A percentile compares a stretch with the other conserved stretches of the same genome.
Evolutionary conservation across 2,888 invertebrate genomes (phyloP).

Genomic region (Cryptus viduatorius): DNA sequence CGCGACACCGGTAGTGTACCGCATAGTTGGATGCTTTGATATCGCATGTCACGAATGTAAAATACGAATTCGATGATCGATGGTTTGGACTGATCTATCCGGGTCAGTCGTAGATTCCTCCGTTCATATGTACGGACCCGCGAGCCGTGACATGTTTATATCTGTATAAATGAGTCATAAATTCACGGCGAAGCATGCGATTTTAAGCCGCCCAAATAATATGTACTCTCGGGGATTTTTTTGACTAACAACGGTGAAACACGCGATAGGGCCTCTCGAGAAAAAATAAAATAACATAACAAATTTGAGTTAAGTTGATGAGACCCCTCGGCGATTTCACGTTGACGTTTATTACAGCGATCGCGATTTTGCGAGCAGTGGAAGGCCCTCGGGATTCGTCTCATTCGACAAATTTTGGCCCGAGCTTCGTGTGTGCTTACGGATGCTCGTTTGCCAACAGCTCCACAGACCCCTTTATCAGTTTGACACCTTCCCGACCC

Average conservation of each 20-base stretch:
- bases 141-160: conserved; percentile 43
- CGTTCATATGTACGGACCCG: conserved; percentile 35
- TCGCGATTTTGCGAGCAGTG: background rate
- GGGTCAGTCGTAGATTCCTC: conserved; percentile 39
- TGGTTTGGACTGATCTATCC: conserved; percentile 52
- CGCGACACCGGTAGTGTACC: conserved; percentile 44
- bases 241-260: conserved; percentile 50
- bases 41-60: conserved; percentile 54
- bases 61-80: conserved; percentile 53
- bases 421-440: background rate
- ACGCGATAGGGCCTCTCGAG: conserved; percentile 29
- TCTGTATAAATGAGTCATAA: conserved; percentile 28
- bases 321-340: conserved; percentile 25
- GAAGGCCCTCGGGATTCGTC: background rate
- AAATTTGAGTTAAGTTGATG: conserved; percentile 39
- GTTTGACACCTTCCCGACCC: background rate
- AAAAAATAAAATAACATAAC: conserved; percentile 14
- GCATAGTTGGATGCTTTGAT: conserved; percentile 50
- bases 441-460: background rate
- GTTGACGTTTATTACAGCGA: background rate
- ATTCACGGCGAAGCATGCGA: conserved; percentile 36
- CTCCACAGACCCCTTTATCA: background rate
- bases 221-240: background rate
- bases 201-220: conserved; percentile 21
- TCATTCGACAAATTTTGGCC: background rate